Base-by-base conservation (phyloP, 2,113 vertebrate species). In the Megaceryle torquata region DNA sequence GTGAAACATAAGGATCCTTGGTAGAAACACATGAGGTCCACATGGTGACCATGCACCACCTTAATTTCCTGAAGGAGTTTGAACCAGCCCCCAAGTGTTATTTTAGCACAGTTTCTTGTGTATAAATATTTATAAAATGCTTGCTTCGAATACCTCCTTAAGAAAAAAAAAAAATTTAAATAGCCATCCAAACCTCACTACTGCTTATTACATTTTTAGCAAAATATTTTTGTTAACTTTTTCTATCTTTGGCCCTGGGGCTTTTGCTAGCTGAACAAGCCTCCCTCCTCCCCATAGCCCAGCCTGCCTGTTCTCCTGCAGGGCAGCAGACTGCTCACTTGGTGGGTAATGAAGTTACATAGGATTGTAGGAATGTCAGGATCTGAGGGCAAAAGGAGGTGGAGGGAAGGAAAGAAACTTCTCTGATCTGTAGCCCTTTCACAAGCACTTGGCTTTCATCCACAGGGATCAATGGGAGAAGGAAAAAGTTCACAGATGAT, bases 261-360 rank as follows among this genome's bases (percentile, higher is more conserved):
- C 76, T 59, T 68, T 20, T 1, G 1, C 21, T 67, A 51, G 63
- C 41, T 87, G 24, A 84, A 17, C 15, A 64, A 71, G 77, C 4
- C 9, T 69, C 51, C 64, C 39, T 86, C 56, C 37, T 67, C 53
- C 43, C 44, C 0, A 0, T 13, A 33, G 15, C 83, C 78, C 65
- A 53, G 86, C 60, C 68, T 79, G 56, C 72, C 53, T 94, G 83
- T 33, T 87, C 78, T 83, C 74, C 71, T 75, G 15, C 15, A 41
- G 50, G 81, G 80, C 75, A 94, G 80, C 59, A 63, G 20, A 25
- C 57, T 65, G 78, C 87, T 82, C 91, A 82, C 86, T 59, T 57
- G 35, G 18, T 81, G 74, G 61, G 59, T 83, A 92, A 65, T 68
- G 46, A 87, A 96, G 33, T 96, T 70, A 90, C 79, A n/a, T 18